These are phyloP conservation scores for Calameuta idolon DNA, from an alignment of 2,888 invertebrate genomes.

Conservation along the genomic window DNA sequence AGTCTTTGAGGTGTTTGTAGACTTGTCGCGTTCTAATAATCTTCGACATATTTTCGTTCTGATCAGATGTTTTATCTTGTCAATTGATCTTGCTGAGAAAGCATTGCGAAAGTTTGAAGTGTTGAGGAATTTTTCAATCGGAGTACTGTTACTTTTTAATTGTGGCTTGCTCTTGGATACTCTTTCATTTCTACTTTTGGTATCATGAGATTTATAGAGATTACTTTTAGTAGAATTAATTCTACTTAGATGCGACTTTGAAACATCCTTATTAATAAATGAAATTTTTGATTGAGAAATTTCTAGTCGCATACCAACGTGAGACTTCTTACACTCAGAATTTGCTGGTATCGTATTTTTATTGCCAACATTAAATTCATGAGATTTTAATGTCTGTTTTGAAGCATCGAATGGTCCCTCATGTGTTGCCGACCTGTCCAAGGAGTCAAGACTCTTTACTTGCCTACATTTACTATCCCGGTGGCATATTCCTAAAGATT, in stretches of 20 bases:
- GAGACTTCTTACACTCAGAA: not conserved
- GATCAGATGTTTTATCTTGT: slow-evolving; percentile 43
- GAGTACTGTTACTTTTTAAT: not conserved
- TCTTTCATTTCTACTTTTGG: not conserved
- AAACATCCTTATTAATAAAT: not conserved
- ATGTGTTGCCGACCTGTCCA: not conserved
- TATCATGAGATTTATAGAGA: not conserved
- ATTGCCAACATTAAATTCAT: not conserved
- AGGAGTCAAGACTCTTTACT: not conserved
- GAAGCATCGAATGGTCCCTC: not conserved
- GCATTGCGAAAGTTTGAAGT: slow-evolving; percentile 18
- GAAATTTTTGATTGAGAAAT: not conserved
- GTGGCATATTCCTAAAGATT: not conserved
- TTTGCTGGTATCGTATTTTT: not conserved
- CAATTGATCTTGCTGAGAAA: slow-evolving; percentile 36
- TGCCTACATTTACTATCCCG: not conserved
- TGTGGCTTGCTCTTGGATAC: not conserved
- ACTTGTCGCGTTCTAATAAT: slow-evolving; percentile 36
- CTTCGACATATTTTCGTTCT: slow-evolving; percentile 39
- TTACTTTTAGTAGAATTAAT: too few species aligned
- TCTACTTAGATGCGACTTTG: not conserved
- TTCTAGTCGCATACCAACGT: not conserved
- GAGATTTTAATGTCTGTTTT: not conserved
- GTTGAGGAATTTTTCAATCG: not conserved
- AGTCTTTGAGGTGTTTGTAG: slow-evolving; percentile 37